Percentiles rank a stretch among this genome's conserved stretches.
phyloP scores from a whole-genome alignment of 2,113 vertebrate genomes.

The Pristiophorus japonicus region DNA sequence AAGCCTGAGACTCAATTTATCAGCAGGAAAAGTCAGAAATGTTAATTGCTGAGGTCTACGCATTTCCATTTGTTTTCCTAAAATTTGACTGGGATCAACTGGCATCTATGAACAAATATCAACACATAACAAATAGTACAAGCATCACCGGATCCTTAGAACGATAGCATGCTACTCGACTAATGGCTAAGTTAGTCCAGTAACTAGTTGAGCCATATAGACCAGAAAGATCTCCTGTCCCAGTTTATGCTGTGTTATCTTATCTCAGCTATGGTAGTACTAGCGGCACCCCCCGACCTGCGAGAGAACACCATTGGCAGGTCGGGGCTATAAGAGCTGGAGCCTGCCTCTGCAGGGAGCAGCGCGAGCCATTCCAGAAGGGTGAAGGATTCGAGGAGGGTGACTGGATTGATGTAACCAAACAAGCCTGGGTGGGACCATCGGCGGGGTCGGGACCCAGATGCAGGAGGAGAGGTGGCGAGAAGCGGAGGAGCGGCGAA shows the following conservation, averaged over 20 bases:
- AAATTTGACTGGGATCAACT: neutral
- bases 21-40: neutral
- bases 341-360: too few relatives aligned
- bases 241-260: neutral
- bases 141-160: neutral
- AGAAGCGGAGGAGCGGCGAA: too few relatives aligned
- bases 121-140: neutral
- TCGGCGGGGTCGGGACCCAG: too few relatives aligned
- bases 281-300: too few relatives aligned
- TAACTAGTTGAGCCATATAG: neutral
- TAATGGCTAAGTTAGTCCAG: neutral
- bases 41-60: neutral
- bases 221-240: neutral
- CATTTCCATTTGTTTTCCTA: neutral
- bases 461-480: too few relatives aligned
- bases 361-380: too few relatives aligned
- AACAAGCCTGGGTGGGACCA: too few relatives aligned
- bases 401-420: too few relatives aligned
- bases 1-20: neutral
- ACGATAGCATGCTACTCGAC: neutral
- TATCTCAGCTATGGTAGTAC: neutral
- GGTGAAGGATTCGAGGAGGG: too few relatives aligned
- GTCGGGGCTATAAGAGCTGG: too few relatives aligned
- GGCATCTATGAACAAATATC: neutral
- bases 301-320: too few relatives aligned